Conservation (phyloP, 2,797 vertebrate species). For the Rhinella marina region DNA sequence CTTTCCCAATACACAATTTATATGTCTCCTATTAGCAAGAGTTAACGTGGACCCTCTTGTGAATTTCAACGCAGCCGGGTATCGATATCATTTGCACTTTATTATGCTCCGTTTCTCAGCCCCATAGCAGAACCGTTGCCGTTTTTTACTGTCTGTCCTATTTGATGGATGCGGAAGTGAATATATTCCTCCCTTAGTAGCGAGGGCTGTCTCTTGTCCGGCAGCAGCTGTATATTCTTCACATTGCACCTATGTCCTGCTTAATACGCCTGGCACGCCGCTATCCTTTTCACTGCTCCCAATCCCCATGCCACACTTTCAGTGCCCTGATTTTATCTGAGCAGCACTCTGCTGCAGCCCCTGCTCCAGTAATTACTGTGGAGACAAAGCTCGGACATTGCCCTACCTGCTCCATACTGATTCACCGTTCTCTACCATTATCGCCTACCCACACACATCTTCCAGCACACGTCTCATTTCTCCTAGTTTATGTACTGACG, state of each 20-base stretch:
- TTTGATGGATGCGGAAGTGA: constrained; percentile 30
- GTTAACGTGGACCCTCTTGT: constrained; percentile 3
- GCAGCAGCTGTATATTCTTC: constrained; percentile 39
- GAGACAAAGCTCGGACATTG: constrained; percentile 48
- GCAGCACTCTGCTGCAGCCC: constrained; percentile 47
- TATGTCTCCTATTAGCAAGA: constrained; percentile 3
- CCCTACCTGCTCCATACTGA: constrained; percentile 43
- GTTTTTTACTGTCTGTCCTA: constrained; percentile 35
- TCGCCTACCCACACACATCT: constrained; percentile 44
- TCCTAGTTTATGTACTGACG: constrained; percentile 51
- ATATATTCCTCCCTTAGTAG: constrained; percentile 30
- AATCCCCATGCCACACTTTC: constrained; percentile 47
- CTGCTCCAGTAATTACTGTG: constrained; percentile 32
- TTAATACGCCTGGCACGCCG: constrained; percentile 43
- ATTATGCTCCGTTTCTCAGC: background rate
- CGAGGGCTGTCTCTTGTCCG: constrained; percentile 32
- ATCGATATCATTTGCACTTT: constrained; percentile 21
- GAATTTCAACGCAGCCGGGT: background rate
- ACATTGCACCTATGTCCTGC: constrained; percentile 43
- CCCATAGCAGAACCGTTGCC: constrained; percentile 10
- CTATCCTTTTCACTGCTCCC: constrained; percentile 37
- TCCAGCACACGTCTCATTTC: constrained; percentile 51
- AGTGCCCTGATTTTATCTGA: constrained; percentile 44
- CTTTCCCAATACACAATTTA: constrained; percentile 8
- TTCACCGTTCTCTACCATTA: constrained; percentile 43